These are phyloP conservation scores for Heliconius charithonia DNA, from an alignment of 2,888 invertebrate genomes.

Conservation along the genomic window DNA sequence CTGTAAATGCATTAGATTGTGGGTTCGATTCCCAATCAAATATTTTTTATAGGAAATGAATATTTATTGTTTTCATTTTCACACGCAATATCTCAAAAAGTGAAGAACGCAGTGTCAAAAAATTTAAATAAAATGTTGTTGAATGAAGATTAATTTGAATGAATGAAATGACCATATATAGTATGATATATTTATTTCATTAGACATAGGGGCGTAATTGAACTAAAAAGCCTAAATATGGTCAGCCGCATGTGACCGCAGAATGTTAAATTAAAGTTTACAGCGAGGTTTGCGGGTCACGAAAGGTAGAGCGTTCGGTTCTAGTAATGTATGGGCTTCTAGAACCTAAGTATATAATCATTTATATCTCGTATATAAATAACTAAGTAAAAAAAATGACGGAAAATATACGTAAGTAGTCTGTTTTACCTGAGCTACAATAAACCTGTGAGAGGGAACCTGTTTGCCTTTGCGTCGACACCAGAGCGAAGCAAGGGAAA, in stretches of 20 bases:
- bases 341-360: neutral
- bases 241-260: constrained; percentile 30
- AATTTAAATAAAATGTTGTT: neutral
- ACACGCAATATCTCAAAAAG: too few relatives aligned
- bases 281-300: constrained; percentile 24
- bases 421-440: too few relatives aligned
- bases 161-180: neutral
- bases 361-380: neutral
- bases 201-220: constrained; percentile 26
- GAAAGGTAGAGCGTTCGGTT: constrained; percentile 24
- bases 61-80: too few relatives aligned
- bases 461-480: too few relatives aligned
- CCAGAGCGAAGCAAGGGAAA: too few relatives aligned
- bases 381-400: too few relatives aligned
- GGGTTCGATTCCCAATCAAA: too few relatives aligned
- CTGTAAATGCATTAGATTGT: too few relatives aligned
- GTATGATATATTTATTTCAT: neutral
- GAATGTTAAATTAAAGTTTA: constrained; percentile 32
- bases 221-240: constrained; percentile 17
- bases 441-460: too few relatives aligned
- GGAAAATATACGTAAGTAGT: too few relatives aligned
- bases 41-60: too few relatives aligned
- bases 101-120: too few relatives aligned
- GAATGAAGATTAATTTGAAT: neutral
- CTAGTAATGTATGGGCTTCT: neutral